These are phyloP conservation scores for Pyrgus malvae DNA, from an alignment of 2,888 invertebrate species.

Conservation along the genomic window DNA sequence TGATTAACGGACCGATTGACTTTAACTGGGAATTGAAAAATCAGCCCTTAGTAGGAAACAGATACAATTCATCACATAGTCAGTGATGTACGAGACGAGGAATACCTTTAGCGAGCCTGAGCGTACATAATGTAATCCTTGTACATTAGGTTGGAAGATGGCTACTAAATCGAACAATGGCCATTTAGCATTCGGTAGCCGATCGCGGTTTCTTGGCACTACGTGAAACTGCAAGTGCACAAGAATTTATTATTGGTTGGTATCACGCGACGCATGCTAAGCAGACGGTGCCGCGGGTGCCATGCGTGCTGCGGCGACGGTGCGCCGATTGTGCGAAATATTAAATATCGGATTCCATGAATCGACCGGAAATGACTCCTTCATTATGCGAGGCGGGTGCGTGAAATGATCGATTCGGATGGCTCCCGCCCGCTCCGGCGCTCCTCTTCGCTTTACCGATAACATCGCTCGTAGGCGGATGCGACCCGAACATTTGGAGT, in stretches of 20 bases:
- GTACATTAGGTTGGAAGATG: slow-evolving; percentile 27
- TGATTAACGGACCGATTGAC: no score
- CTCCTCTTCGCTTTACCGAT: slow-evolving; percentile 56
- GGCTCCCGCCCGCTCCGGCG: slow-evolving; percentile 46
- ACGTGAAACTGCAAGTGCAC: slow-evolving; percentile 79
- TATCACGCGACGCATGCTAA: slow-evolving; percentile 72
- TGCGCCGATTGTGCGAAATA: slow-evolving; percentile 49
- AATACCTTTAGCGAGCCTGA: slow-evolving; percentile 12
- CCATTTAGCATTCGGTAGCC: slow-evolving; percentile 72
- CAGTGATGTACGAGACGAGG: slow-evolving; percentile 17
- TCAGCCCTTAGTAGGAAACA: no score
- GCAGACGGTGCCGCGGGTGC: slow-evolving; percentile 38
- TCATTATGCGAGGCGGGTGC: slow-evolving; percentile 70
- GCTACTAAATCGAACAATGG: slow-evolving; percentile 53
- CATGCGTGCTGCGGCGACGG: slow-evolving; percentile 54
- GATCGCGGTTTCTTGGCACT: slow-evolving; percentile 71
- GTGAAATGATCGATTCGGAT: slow-evolving; percentile 70
- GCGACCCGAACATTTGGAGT: background rate
- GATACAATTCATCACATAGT: background rate
- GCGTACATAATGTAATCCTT: slow-evolving; percentile 13
- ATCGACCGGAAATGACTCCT: slow-evolving; percentile 71
- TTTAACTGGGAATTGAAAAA: no score
- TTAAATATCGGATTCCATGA: slow-evolving; percentile 64
- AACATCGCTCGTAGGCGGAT: slow-evolving; percentile 46
- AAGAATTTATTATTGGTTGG: slow-evolving; percentile 72